Evolutionary conservation across 2,888 invertebrate species (phyloP), one percentile per base, ranked within the genome.

Genomic region (Orthosia gracilis): DNA sequence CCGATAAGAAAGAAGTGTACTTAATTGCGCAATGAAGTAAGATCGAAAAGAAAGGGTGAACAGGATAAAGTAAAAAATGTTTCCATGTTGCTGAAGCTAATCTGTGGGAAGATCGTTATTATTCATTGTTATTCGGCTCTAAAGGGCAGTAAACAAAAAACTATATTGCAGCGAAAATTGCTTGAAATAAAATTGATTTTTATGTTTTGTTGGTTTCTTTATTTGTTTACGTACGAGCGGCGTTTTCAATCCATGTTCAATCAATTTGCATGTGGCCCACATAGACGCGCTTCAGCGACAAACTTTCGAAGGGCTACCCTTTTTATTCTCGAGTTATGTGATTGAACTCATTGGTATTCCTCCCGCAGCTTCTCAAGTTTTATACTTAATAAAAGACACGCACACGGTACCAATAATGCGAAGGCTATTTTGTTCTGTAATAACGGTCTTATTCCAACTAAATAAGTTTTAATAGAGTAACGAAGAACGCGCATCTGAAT

Each of bases 321-420:
- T 92, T 91, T 90, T 90, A 89, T 87, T 85, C 87, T 80, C 85
- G 78, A 91, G 90, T 90, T 91, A 91, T 92, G 92, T 92, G 92
- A 93, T 93, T 92, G 91, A 89, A 86, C 88, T 91, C 91, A 92
- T 93, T 88, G 88, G 89, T 92, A 93, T 93, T 92, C 93, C 86
- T 78, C 75, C 83, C 87, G 50, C 81, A 73, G 81, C 77, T 87
- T 87, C 82, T 85, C 87, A 90, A 92, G 89, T 91, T 92, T 91
- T 89, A 90, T 90, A 91, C 89, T 89, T 91, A 89, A 92, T 92
- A 92, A 92, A 91, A 89, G 87, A 89, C 85, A 90, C 88, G 89
- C 84, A 86, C 82, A 77, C 78, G 85, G 86, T 80, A 87, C 86
- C 86, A 89, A 89, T 89, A 89, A 87, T 86, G 82, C 66, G 76